Evolutionary conservation across 2,888 invertebrate species (phyloP).

Genomic region (Villa cingulata): DNA sequence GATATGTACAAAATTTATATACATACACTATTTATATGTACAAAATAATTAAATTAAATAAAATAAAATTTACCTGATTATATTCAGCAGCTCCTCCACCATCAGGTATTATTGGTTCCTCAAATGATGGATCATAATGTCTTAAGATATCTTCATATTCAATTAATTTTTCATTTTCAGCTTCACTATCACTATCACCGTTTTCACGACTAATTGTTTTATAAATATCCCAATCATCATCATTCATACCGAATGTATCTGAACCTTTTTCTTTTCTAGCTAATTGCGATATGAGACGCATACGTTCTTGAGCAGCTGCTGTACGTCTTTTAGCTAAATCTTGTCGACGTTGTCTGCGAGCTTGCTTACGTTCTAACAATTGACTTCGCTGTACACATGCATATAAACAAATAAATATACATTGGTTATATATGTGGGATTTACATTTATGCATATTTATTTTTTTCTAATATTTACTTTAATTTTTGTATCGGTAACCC

Average conservation of each 20-base stretch:
- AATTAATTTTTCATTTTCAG: constrained; percentile 75
- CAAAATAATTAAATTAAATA: neutral
- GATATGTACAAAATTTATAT: neutral
- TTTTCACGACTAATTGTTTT: constrained; percentile 67
- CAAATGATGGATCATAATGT: constrained; percentile 65
- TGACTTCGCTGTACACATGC: constrained; percentile 50
- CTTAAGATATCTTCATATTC: constrained; percentile 75
- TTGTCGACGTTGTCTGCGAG: constrained; percentile 63
- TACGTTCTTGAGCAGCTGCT: constrained; percentile 84
- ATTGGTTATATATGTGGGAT: no score
- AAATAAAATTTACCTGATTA: constrained; percentile 40
- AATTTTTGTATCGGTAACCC: constrained; percentile 25
- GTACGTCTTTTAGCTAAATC: constrained; percentile 84
- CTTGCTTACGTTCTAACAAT: constrained; percentile 55
- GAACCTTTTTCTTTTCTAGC: constrained; percentile 65
- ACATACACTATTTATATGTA: neutral
- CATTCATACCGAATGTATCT: constrained; percentile 86
- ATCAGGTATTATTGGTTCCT: constrained; percentile 35
- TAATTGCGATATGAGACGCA: constrained; percentile 84
- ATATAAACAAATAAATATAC: neutral
- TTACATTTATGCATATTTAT: no score
- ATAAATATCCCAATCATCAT: constrained; percentile 95
- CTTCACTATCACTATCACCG: constrained; percentile 83
- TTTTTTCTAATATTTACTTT: constrained; percentile 22
- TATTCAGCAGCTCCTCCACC: constrained; percentile 47